Evolutionary conservation across 2,797 vertebrate species (phyloP).

Genomic region (Scolopax rusticola): DNA sequence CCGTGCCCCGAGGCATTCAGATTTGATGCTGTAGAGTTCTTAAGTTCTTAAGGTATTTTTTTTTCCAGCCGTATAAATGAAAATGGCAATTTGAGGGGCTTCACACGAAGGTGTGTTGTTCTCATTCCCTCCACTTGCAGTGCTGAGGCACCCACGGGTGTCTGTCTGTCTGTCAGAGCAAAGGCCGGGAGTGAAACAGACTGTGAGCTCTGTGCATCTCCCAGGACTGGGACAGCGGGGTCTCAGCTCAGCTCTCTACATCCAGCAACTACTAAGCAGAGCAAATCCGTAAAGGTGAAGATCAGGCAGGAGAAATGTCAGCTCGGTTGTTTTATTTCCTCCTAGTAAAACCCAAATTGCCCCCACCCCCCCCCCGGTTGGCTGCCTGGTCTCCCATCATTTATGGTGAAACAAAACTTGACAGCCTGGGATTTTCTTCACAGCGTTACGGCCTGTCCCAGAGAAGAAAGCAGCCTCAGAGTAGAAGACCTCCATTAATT

Average conservation of each 20-base stretch:
- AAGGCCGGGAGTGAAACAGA: neutral
- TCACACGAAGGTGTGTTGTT: constrained; percentile 31
- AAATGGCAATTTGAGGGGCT: constrained; percentile 42
- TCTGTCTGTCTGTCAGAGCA: neutral
- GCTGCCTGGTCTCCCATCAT: neutral
- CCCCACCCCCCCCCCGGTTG: too few species aligned
- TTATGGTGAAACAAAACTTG: neutral
- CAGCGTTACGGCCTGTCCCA: neutral
- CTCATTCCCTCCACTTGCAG: constrained; percentile 5
- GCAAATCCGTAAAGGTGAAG: neutral
- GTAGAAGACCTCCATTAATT: neutral
- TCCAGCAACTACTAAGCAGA: neutral
- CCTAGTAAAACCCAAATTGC: neutral
- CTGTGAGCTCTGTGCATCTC: neutral
- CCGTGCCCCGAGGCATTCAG: neutral
- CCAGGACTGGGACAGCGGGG: neutral
- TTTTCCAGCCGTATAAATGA: constrained; percentile 28
- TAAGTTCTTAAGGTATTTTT: constrained; percentile 20
- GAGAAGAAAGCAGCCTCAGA: neutral
- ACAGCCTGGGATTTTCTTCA: neutral
- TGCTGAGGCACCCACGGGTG: neutral
- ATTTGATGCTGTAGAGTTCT: constrained; percentile 1
- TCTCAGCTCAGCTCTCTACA: neutral
- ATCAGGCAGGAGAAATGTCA: neutral
- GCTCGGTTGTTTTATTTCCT: neutral